These are phyloP conservation scores for Odocoileus hemionus DNA, from an alignment of 2,113 vertebrate species.

Conservation along the genomic window DNA sequence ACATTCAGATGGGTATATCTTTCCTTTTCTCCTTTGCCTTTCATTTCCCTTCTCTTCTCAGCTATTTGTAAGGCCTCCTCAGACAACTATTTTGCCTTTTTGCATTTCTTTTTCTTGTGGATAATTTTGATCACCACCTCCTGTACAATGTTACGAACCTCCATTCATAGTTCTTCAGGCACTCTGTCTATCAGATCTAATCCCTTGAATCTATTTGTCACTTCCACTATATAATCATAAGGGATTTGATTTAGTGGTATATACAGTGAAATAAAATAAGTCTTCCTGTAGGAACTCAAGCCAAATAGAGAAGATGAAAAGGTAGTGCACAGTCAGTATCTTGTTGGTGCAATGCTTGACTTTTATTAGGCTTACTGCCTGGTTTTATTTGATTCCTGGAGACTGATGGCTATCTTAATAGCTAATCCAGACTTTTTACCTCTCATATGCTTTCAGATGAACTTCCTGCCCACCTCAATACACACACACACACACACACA, in stretches of 20 bases:
- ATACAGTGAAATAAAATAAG: slow-evolving; percentile 13
- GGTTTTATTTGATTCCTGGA: slow-evolving; percentile 47
- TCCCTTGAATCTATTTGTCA: neutral
- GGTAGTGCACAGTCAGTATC: neutral
- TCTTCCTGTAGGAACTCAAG: neutral
- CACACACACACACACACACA: neutral
- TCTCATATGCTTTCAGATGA: slow-evolving; percentile 29
- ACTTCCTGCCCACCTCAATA: neutral
- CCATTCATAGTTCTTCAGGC: neutral
- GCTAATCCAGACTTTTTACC: slow-evolving; percentile 27
- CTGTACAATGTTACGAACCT: neutral
- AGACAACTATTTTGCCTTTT: neutral
- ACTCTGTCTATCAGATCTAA: neutral
- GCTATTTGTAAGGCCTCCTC: neutral
- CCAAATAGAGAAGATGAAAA: neutral
- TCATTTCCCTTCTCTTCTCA: neutral
- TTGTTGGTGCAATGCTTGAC: slow-evolving; percentile 32
- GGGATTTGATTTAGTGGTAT: neutral
- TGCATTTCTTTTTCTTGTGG: neutral
- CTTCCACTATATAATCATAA: neutral
- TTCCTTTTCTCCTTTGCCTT: neutral
- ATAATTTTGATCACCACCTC: neutral
- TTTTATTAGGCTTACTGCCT: slow-evolving; percentile 42
- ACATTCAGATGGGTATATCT: neutral
- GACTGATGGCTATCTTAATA: slow-evolving; percentile 47